These are phyloP conservation scores for Rhynchophorus ferrugineus DNA, from an alignment of 1,140 invertebrate species.

Conservation along the genomic window DNA sequence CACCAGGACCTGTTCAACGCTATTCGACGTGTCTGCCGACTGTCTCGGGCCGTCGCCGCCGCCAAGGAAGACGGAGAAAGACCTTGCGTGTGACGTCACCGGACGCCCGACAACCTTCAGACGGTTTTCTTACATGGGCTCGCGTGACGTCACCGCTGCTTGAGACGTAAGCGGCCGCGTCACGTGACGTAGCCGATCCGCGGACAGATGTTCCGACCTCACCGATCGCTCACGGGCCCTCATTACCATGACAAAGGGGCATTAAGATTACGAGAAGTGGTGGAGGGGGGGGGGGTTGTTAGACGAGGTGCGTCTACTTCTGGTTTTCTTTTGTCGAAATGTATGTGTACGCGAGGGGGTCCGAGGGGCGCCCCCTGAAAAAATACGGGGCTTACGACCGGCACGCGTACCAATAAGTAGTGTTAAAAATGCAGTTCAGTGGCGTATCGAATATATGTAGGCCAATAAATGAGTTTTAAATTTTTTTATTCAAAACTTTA, in stretches of 20 bases:
- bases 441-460: too few relatives aligned
- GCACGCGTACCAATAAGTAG: slow-evolving; percentile 27
- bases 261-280: slow-evolving; percentile 39
- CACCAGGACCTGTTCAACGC: too few relatives aligned
- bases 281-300: slow-evolving; percentile 24
- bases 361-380: too few relatives aligned
- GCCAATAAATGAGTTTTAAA: too few relatives aligned
- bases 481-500: too few relatives aligned
- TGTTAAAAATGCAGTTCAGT: too few relatives aligned
- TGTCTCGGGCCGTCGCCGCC: too few relatives aligned
- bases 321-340: slow-evolving; percentile 35
- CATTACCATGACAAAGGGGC: slow-evolving; percentile 37
- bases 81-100: slow-evolving; percentile 31
- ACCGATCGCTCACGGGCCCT: too few relatives aligned
- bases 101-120: slow-evolving; percentile 36
- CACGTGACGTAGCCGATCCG: slow-evolving; percentile 28
- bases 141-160: slow-evolving; percentile 30
- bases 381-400: slow-evolving; percentile 38
- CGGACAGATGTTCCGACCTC: slow-evolving; percentile 34
- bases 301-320: slow-evolving; percentile 20
- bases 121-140: slow-evolving; percentile 35
- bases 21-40: too few relatives aligned
- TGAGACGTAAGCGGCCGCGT: slow-evolving; percentile 21
- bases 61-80: too few relatives aligned
- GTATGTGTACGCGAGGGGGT: slow-evolving; percentile 28